Base-by-base conservation (phyloP, 2,888 invertebrate genomes). In the Scaptomyza reducta region DNA sequence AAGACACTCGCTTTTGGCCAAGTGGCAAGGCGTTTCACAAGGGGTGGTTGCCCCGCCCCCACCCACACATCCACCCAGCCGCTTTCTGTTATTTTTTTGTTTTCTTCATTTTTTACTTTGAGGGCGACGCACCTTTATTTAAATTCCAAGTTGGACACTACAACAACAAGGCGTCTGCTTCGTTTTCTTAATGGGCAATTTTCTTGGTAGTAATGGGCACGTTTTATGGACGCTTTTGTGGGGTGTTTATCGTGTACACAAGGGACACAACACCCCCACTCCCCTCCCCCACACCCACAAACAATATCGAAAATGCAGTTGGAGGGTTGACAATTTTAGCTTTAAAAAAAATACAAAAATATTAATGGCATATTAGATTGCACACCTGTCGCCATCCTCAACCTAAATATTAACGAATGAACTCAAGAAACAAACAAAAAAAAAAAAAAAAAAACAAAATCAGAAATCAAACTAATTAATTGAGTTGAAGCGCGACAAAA, bases 181-280 rank as follows among this genome's bases (percentile, higher is more conserved):
- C 81, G 77, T 77, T 81, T 77, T 77, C 71, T 81, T 90, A 90
- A 90, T 90, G 90, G 90, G 81, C 88, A 90, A 89, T 89, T 89
- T 88, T 86, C 86, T 86, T 89, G 84, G 80, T 77, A 83, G 88
- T 88, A 89, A 89, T 90, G 88, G 84, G 76, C 87, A 82, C 89
- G 89, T 89, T 89, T 89, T 88, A 87, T 88, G 88, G 77, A 84
- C 89, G 79, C 80, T 88, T 89, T 90, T 88, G 90, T 88, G 89
- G 89, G 90, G 90, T 90, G 90, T 90, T 89, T 89, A 90, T 83
- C 70, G 82, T 79, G 86, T 76, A 72, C 78, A 64, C 68, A 66
- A 50, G 79, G 54, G 49, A 51, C 14, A 40, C 27, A 16, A 16
- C 47, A 3, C 38, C 33, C 16, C 46, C 6, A 27, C 27, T 5